Percentiles rank a stretch among this genome's conserved stretches.
phyloP scores from a whole-genome alignment of 2,888 invertebrate species.

The Cotesia congregata region DNA sequence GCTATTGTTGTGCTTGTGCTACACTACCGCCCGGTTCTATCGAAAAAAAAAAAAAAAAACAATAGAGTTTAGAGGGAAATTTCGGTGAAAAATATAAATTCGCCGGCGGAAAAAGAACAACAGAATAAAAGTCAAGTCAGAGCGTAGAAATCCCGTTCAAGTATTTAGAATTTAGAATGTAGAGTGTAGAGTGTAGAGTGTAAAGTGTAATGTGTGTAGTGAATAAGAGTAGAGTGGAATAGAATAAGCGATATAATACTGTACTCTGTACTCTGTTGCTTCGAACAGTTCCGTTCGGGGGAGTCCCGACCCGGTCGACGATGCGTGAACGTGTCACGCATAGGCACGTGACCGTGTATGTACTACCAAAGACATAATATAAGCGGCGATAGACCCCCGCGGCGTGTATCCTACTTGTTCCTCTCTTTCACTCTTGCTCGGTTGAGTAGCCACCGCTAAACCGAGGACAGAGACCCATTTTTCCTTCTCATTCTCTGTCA shows the following conservation, averaged over 20 bases:
- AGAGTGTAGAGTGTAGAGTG: too few relatives aligned
- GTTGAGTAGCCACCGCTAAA: constrained; percentile 57
- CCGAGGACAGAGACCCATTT: constrained; percentile 37
- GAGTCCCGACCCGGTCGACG: constrained; percentile 50
- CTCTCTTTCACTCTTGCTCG: constrained; percentile 49
- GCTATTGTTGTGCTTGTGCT: constrained; percentile 16
- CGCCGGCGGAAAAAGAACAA: too few relatives aligned
- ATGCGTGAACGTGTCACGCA: constrained; percentile 69
- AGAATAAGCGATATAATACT: neutral
- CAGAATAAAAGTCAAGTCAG: too few relatives aligned
- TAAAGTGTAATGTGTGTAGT: neutral
- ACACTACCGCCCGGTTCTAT: neutral
- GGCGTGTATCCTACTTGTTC: constrained; percentile 52
- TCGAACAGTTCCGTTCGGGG: constrained; percentile 33
- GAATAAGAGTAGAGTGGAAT: constrained; percentile 20
- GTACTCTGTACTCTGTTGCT: constrained; percentile 13
- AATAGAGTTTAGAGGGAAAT: too few relatives aligned
- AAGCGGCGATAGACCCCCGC: constrained; percentile 53
- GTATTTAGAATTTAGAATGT: too few relatives aligned
- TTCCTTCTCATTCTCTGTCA: too few relatives aligned
- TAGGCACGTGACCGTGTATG: constrained; percentile 69
- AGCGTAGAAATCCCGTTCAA: too few relatives aligned
- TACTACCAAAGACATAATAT: constrained; percentile 68
- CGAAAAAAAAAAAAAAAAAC: neutral
- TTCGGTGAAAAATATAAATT: too few relatives aligned